These are phyloP conservation scores for Pelecanoides urinatrix DNA, from an alignment of 2,113 vertebrate species.

Conservation along the genomic window DNA sequence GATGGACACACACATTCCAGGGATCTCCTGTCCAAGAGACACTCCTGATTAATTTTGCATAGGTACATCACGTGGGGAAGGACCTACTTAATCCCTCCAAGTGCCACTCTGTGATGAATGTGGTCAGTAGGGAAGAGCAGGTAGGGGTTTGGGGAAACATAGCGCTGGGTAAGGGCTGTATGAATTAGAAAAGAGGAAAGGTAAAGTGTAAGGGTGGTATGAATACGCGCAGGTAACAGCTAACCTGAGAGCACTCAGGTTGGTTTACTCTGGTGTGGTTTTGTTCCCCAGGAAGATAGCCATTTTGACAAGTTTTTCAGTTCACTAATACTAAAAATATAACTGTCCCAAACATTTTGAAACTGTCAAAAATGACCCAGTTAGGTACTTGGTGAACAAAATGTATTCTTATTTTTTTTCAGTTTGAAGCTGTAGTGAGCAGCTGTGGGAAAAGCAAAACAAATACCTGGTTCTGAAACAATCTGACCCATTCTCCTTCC, in stretches of 20 bases:
- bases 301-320: neutral
- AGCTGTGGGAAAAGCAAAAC: neutral
- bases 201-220: neutral
- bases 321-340: neutral
- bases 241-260: neutral
- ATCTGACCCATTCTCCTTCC: neutral
- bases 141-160: neutral
- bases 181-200: too few species aligned
- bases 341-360: neutral
- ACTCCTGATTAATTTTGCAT: neutral
- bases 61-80: neutral
- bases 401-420: neutral
- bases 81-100: neutral
- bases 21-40: neutral
- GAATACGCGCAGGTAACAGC: neutral
- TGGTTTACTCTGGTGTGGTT: neutral
- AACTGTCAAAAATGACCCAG: neutral
- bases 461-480: neutral
- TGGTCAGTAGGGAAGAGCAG: neutral
- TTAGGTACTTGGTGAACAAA: neutral
- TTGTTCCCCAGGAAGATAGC: neutral
- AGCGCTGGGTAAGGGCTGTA: neutral
- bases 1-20: neutral
- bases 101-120: neutral
- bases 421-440: neutral